A percentile compares a stretch with the other conserved stretches of the same genome.
phyloP scores from a whole-genome alignment of 1,140 invertebrate species.

The Oppia nitens region DNA sequence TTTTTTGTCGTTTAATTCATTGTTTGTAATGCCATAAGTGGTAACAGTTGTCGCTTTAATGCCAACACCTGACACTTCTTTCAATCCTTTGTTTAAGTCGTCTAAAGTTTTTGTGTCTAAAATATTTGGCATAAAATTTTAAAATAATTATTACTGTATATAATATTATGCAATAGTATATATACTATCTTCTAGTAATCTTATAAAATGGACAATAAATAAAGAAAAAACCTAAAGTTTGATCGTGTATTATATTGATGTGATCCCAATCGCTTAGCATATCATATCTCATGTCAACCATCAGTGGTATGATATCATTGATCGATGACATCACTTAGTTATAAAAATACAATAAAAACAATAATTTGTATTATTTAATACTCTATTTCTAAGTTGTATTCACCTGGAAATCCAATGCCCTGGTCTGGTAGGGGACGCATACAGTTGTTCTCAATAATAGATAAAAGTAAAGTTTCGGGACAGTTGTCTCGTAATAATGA shows the following conservation, averaged over 20 bases:
- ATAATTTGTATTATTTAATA: too few species aligned
- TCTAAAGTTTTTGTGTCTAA: not conserved
- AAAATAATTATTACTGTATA: too few species aligned
- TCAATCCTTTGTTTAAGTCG: not conserved
- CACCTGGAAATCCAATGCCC: constrained; percentile 16
- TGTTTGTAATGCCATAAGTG: not conserved
- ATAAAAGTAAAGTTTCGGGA: constrained; percentile 6
- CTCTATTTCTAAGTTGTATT: too few species aligned
- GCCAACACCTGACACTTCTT: not conserved
- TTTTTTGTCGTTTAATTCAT: not conserved
- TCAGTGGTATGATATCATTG: constrained; percentile 15
- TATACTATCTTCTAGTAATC: too few species aligned
- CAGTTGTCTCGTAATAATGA: constrained; percentile 4
- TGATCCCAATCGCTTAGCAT: constrained; percentile 18
- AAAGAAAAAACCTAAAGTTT: constrained; percentile 15
- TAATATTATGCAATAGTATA: too few species aligned
- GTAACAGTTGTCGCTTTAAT: constrained; percentile 1
- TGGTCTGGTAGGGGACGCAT: constrained; percentile 13
- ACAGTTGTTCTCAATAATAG: constrained; percentile 15
- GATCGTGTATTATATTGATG: constrained; percentile 18
- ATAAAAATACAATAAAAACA: too few species aligned
- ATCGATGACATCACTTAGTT: constrained; percentile 7
- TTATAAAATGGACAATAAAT: too few species aligned
- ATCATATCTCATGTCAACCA: constrained; percentile 17
- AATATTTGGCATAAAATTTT: too few species aligned